Base-by-base conservation (phyloP, 2,888 invertebrate species). In the Mongoloraphidia duomilia region DNA sequence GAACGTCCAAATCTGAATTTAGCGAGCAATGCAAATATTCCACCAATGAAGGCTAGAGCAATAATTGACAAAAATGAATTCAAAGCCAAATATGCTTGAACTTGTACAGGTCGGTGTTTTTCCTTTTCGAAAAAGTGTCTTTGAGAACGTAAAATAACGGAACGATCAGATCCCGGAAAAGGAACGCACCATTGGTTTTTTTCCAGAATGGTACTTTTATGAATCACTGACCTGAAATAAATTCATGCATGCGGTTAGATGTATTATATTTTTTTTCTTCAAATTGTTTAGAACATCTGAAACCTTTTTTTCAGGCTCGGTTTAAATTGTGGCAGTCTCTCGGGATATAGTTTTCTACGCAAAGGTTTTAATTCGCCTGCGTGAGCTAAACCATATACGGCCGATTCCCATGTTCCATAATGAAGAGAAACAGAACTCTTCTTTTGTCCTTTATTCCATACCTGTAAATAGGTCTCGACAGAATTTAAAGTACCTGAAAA, bases 351-450 rank as follows among this genome's bases (percentile, higher is more conserved):
- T 60, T 84, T 72, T 49, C 72, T 67, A 35, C 93, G 74, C 9
- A 94, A 63, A 0, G 65, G 67, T 5, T 69, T 67, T 49, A 93
- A 64, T 59, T 91, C 84, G 47, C 70, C 56, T 2, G 66, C 60
- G 63, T 84, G 68, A 0, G 81, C 77, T 46, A 94, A 59, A 0
- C 89, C 84, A 63, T 91, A 72, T 5, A 96, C 76, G 0, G 86
- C 77, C 0, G 94, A 92, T 62, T 89, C 83, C 83, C 91, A 95
- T 0, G 96, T 96, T 11, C 85, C 92, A 62, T 78, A 84, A 69
- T 96, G 84, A 39, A 87, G 59, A 5, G 63, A 54, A 0, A 84
- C 69, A 8, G 75, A 77, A 37, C 68, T 61, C 10, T 56, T 11
- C 47, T 55, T 50, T 2, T 57, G 58, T 2, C 59, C 65, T 42